Base-by-base conservation (phyloP, 2,888 invertebrate species). In the Epinotia ramella region DNA sequence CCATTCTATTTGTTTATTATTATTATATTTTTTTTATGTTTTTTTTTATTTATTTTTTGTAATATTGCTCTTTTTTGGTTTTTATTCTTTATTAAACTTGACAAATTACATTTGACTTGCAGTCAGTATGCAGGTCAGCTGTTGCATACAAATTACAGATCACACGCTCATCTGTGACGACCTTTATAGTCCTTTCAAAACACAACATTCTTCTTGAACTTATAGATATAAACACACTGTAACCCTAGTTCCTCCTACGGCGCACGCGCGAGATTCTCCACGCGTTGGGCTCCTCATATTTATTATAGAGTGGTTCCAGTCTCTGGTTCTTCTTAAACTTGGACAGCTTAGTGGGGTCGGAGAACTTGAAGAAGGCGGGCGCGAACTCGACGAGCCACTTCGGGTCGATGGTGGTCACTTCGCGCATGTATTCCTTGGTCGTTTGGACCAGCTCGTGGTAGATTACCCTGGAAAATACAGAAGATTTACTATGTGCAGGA, bases 361-460 rank as follows among this genome's bases (percentile, higher is more conserved):
- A 98, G 94, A 99, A 99, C 89, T 98, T 98, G 95, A 99, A 99
- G 95, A 99, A 99, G 0, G 99, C 99, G 0, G 99, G 99, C 0
- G 99, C 99, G 89, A 99, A 99, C 89, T 99, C 99, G 0, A 99
- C 99, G 74, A 99, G 95, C 99, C 99, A 99, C 89, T 98, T 98
- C 0, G 99, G 98, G 93, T 99, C 99, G 73, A 99, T 98, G 0
- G 98, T 98, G 0, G 98, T 98, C 13, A 99, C 99, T 92, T 99
- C 99, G 44, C 99, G 95, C 99, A 99, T 99, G 90, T 99, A 99
- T 88, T 99, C 99, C 87, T 99, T 99, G 0, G 99, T 99, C 0
- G 99, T 99, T 91, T 99, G 98, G 3, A 99, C 99, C 80, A 99
- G 93, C 91, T 99, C 99, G 87, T 99, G 99, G 89, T 99, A 99